Percentiles rank a stretch among this genome's conserved stretches.
Evolutionary conservation across 2,797 vertebrate genomes (phyloP).

Genomic region (Carduelis carduelis): DNA sequence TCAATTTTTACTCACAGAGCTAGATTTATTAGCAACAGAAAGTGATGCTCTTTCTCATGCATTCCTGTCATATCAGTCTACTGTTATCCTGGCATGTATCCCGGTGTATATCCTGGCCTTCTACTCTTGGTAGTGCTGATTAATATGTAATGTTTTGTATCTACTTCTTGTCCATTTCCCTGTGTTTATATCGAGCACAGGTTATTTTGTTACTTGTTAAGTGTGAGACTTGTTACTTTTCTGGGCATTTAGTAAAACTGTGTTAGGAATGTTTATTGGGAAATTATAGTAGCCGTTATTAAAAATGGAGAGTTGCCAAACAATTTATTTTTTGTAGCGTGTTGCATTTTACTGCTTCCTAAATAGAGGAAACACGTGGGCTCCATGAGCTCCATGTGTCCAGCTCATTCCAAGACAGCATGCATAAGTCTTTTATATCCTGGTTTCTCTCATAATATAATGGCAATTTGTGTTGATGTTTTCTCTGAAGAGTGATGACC

Average conservation of each 20-base stretch:
- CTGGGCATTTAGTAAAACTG: not conserved
- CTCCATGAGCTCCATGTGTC: not conserved
- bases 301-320: not conserved
- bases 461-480: not conserved
- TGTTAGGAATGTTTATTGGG: not conserved
- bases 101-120: not conserved
- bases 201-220: not conserved
- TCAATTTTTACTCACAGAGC: not conserved
- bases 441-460: not conserved
- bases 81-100: not conserved
- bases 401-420: not conserved
- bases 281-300: not conserved
- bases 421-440: not conserved
- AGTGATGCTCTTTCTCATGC: not conserved
- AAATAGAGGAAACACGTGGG: fast-evolving
- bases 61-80: not conserved
- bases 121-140: not conserved
- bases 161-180: not conserved
- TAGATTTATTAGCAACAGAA: not conserved
- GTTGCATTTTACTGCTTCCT: not conserved
- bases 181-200: not conserved
- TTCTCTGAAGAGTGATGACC: not conserved
- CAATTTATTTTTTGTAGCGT: not conserved
- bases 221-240: not conserved
- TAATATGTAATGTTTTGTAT: not conserved